Evolutionary conservation across 2,888 invertebrate genomes (phyloP).

Genomic region (Alitta virens): DNA sequence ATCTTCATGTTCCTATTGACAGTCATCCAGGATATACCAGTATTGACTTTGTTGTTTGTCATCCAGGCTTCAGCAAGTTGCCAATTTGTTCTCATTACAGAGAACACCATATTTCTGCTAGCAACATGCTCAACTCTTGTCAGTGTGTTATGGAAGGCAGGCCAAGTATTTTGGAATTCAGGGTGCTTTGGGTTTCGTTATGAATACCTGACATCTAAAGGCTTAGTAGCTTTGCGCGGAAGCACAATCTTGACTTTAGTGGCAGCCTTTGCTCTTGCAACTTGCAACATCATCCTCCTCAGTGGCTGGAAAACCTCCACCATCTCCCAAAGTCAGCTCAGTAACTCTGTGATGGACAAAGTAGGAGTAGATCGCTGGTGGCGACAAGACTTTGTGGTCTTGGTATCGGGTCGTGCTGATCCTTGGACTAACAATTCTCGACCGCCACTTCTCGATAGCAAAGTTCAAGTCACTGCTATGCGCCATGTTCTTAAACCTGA

Average conservation of each 20-base stretch:
- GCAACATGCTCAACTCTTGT: not conserved
- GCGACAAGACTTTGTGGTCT: not conserved
- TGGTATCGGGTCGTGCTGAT: not conserved
- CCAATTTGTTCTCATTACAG: not conserved
- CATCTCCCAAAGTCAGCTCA: not conserved
- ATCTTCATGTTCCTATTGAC: slow-evolving; percentile 3
- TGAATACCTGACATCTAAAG: not conserved
- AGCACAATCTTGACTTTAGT: not conserved
- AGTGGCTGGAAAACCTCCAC: not conserved
- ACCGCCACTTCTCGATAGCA: too few relatives aligned
- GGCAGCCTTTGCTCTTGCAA: not conserved
- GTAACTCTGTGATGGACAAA: not conserved
- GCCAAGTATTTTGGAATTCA: slow-evolving; percentile 1
- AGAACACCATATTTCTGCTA: slow-evolving; percentile 4
- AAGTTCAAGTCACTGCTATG: too few relatives aligned
- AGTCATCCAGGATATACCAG: slow-evolving; percentile 1
- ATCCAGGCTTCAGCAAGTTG: slow-evolving; percentile 3
- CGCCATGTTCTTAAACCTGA: too few relatives aligned
- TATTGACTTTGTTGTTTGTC: not conserved
- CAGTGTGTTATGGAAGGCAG: slow-evolving; percentile 2
- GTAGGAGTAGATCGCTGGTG: not conserved
- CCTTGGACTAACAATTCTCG: too few relatives aligned
- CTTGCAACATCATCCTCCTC: slow-evolving; percentile 1
- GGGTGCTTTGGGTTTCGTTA: slow-evolving; percentile 12
- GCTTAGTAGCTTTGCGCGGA: not conserved